Percentiles rank a stretch among this genome's conserved stretches.
Conservation (phyloP, 2,888 invertebrate species). For the Andrena flavipes region DNA sequence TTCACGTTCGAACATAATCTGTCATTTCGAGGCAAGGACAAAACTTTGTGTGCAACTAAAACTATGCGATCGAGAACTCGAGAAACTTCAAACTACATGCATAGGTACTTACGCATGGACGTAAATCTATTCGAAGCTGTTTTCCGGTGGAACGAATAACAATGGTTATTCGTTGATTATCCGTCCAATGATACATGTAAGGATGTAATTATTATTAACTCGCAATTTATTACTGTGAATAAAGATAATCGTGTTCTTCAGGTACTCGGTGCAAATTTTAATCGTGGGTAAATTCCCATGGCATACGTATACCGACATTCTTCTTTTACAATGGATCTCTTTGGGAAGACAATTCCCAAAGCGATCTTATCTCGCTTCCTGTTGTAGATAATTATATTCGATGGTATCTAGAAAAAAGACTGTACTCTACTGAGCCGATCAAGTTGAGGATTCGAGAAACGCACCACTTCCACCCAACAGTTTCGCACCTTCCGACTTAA, state of each 20-base stretch:
- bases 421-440: slow-evolving; percentile 51
- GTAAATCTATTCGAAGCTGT: slow-evolving; percentile 27
- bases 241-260: slow-evolving; percentile 81
- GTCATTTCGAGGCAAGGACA: slow-evolving; percentile 31
- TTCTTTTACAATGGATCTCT: slow-evolving; percentile 79
- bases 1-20: slow-evolving; percentile 41
- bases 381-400: slow-evolving; percentile 71
- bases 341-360: slow-evolving; percentile 78
- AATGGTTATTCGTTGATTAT: slow-evolving; percentile 67
- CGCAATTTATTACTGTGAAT: slow-evolving; percentile 81
- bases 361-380: slow-evolving; percentile 80
- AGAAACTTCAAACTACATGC: slow-evolving; percentile 8
- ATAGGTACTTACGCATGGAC: slow-evolving; percentile 12
- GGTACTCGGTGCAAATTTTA: slow-evolving; percentile 81
- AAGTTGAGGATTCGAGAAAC: slow-evolving; percentile 34
- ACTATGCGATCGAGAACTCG: slow-evolving; percentile 15
- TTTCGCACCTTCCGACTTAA: slow-evolving; percentile 1
- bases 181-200: slow-evolving; percentile 77
- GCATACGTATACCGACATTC: slow-evolving; percentile 76
- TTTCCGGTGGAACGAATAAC: slow-evolving; percentile 37
- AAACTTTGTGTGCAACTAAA: slow-evolving; percentile 10
- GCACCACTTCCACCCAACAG: slow-evolving; percentile 10
- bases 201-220: slow-evolving; percentile 81
- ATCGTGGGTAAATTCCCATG: slow-evolving; percentile 85
- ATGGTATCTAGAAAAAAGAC: slow-evolving; percentile 60